Base-by-base conservation (phyloP, 2,888 invertebrate species). In the Drosophila hawaiiensis region DNA sequence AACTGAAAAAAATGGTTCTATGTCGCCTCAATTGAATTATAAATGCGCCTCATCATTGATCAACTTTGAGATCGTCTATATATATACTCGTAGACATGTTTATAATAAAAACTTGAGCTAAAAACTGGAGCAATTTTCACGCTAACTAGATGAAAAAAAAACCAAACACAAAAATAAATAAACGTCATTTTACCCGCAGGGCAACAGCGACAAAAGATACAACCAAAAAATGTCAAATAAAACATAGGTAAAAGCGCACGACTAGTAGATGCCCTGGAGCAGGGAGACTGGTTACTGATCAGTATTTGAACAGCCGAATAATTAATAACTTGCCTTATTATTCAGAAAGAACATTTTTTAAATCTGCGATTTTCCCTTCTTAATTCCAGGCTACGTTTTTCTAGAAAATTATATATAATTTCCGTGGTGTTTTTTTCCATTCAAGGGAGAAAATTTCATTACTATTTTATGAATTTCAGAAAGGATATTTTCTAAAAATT, bases 91-190 rank as follows among this genome's bases (percentile, higher is more conserved):
- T n/a, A 29, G 10, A n/a, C 4, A 9, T 55, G 37, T 55, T 25
- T 55, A n/a, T 16, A n/a, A 5, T 19, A 68, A 35, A 39, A 69
- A 69, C 31, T 53, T 39, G 9, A 69, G 28, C 54, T 29, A 37
- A 39, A 83, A 90, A 84, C 84, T 86, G 69, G 84, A 88, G 75
- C 91, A 90, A 90, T 89, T 89, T 88, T 80, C 82, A 89, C 84
- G 90, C 89, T 78, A 79, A 73, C 74, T 72, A 80, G 60, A 63
- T 55, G 29, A 47, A 60, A 56, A 72, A 49, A 54, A 62, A 66
- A 56, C 62, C 43, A 33, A 60, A 68, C 35, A 71, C 41, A 64
- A 50, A 59, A 68, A 73, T 69, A 80, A 80, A 75, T 77, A 80
- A 78, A 74, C 76, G 73, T 78, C 76, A 82, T 78, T 82, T 82